Evolutionary conservation across 92 coral and sea anemone species (phyloP).

Genomic region (Paragorgia papillata): DNA sequence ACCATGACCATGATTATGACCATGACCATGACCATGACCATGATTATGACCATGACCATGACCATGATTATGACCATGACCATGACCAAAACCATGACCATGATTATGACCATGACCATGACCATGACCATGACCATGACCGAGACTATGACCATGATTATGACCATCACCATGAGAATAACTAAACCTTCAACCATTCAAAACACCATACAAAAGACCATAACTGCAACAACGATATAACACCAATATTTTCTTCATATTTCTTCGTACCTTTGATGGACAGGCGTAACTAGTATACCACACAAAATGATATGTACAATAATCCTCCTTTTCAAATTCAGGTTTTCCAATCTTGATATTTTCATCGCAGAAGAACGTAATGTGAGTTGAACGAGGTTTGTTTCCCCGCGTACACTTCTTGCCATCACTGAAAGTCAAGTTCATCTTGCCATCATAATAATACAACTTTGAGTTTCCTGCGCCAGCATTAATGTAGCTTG

Average conservation of each 20-base stretch:
- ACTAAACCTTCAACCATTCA: not conserved
- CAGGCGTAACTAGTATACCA: constrained; percentile 96
- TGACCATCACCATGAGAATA: no score
- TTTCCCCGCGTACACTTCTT: constrained; percentile 46
- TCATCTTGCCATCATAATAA: constrained; percentile 93
- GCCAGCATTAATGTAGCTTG: constrained; percentile 40
- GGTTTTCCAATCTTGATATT: constrained; percentile 68
- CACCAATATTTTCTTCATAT: no score
- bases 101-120: no score
- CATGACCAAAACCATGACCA: no score
- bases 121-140: no score
- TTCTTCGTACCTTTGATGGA: constrained; percentile 77
- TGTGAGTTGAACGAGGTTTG: constrained; percentile 59
- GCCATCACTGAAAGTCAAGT: constrained; percentile 70
- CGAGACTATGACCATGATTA: no score
- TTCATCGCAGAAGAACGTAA: constrained; percentile 79
- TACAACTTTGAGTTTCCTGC: constrained; percentile 54
- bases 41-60: no score
- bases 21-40: no score
- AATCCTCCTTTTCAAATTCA: constrained; percentile 66
- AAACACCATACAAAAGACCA: no score
- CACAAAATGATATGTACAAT: constrained; percentile 77
- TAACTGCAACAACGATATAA: no score
- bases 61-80: no score
- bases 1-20: not conserved